phyloP scores from a whole-genome alignment of 2,113 vertebrate genomes.

The Uropsilus gracilis region DNA sequence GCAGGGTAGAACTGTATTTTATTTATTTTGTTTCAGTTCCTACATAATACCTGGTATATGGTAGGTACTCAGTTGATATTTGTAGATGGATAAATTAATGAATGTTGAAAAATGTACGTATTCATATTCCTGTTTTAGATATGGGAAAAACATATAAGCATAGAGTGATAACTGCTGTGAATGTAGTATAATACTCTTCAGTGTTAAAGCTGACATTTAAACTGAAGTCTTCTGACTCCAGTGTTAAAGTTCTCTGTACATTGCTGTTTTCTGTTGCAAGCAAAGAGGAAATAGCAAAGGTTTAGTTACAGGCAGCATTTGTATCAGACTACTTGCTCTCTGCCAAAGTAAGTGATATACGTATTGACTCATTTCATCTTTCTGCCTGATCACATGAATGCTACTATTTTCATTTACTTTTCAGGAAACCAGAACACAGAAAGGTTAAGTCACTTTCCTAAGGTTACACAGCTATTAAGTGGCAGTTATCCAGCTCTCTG shows the following conservation, averaged over 20 bases:
- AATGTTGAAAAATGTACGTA: not conserved
- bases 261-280: not conserved
- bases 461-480: not conserved
- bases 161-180: not conserved
- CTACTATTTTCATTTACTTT: not conserved
- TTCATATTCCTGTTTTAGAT: slow-evolving; percentile 2
- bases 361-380: not conserved
- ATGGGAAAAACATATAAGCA: not conserved
- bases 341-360: not conserved
- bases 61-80: not conserved
- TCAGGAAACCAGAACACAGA: slow-evolving; percentile 8
- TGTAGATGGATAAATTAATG: not conserved
- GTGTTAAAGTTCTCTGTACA: not conserved
- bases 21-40: not conserved
- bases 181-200: not conserved
- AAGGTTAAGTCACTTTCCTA: not conserved
- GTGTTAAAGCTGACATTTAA: not conserved
- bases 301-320: not conserved
- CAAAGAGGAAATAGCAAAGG: not conserved
- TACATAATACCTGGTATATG: not conserved
- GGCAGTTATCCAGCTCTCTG: not conserved
- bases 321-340: not conserved
- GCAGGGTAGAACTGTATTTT: not conserved
- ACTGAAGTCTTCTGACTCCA: not conserved
- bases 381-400: not conserved